Evolutionary conservation across 2,888 invertebrate genomes (phyloP), one percentile per base, ranked within the genome.

Genomic region (Keiferia lycopersicella): DNA sequence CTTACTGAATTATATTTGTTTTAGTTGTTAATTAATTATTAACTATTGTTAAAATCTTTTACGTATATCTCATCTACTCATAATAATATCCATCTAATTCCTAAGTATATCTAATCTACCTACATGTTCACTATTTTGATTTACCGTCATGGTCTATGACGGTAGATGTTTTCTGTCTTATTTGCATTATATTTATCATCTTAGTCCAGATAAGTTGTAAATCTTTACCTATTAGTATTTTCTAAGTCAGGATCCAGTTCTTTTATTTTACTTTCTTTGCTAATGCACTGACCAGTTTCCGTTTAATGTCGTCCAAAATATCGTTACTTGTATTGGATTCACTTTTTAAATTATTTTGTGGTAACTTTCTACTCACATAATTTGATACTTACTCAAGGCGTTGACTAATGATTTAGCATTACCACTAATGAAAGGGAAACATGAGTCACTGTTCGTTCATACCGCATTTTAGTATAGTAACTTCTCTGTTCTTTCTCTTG

Each of bases 201-300:
- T 11, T 20, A 20, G 2, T 50, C 20, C n/a, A n/a, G n/a, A n/a
- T 18, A 22, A 1, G 45, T 22, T 22, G n/a, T 16, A 34, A 26
- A 56, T 56, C 56, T 34, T 10, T 53, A n/a, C 0, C 3, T 53
- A 26, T n/a, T 56, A 56, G 14, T 56, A n/a, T 34, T 56, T 26
- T 30, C n/a, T 26, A 34, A 56, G 34, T 16, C 26, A 41, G 30
- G 34, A 61, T 61, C 34, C 50, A 61, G 61, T 50, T 50, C 61
- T 50, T 61, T 22, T 60, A 34, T 81, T 79, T 86, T 77, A 89
- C 90, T 88, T 90, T 90, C 89, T 88, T 88, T 85, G 71, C 73
- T 73, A 80, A 79, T 77, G 75, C 69, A 73, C 72, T 77, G 64
- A 84, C 82, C 88, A 84, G 83, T 80, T 87, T 82, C 80, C 82